Base-by-base conservation (phyloP, 2,113 vertebrate genomes). In the Sarotherodon lohbergeri region DNA sequence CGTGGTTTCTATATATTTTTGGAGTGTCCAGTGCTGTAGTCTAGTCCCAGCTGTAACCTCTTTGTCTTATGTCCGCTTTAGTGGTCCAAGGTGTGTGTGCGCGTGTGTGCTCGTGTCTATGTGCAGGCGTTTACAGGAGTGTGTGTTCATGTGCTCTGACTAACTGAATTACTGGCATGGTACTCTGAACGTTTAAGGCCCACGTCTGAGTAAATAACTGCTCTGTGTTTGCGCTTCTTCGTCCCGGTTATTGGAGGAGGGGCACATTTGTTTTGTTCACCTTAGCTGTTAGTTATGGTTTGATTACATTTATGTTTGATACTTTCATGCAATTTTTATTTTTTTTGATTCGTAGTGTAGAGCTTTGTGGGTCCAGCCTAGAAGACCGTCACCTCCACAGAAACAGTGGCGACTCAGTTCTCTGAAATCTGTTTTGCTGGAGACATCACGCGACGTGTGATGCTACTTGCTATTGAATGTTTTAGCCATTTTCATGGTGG, bases 401-500 rank as follows among this genome's bases (percentile, higher is more conserved):
- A 83, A 97, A 96, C 92, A 91, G 95, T 96, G 93, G 95, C 91
- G 97, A 99, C 97, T 98, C 43, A 46, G 55, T 29, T 57, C 55
- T 56, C 56, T 59, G 27, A 29, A 59, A 59, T 59, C 22, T 59
- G 56, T 29, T 59, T 59, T 59, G 56, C 57, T 59, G 57, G 57
- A 59, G 57, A 59, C 57, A 32, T 59, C 57, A 59, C 27, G 14
- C 0, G 14, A 59, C 57, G 5, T 57, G 57, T 59, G 57, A 59
- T 32, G 27, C 57, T 32, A 32, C 57, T 61, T 61, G 1, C 97
- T 98, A 94, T 96, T 96, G 97, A 99, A 99, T 99, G 98, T 99
- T 99, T 99, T 99, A 97, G 97, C 98, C 98, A 99, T 98, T 98
- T 99, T 98, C 98, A 98, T 98, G 98, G 97, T 99, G 97, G 97